Evolutionary conservation across 2,888 invertebrate species (phyloP), one percentile per base, ranked within the genome.

Genomic region (Euzophera pinguis): DNA sequence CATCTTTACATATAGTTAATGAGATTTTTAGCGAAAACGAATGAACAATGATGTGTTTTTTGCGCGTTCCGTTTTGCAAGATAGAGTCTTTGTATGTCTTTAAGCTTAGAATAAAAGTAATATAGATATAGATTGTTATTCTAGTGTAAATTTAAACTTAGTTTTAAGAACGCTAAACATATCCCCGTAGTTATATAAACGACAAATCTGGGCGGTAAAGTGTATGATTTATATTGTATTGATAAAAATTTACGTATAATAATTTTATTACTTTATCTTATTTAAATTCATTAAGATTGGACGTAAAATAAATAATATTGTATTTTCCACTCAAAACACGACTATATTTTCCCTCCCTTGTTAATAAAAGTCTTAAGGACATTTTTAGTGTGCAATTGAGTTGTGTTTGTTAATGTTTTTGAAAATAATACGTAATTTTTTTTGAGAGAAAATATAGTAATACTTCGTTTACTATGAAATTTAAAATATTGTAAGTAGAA

Each of bases 401-500:
- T 32, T 32, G 32, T 1, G 3, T 32, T 9, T n/a, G n/a, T n/a
- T n/a, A n/a, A n/a, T n/a, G n/a, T 32, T 32, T 32, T 32, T 32
- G 3, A 9, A 3, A 32, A 22, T 3, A 3, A 22, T 22, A 22
- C 22, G 22, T 22, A 22, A 22, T 22, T 22, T 22, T 22, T 22
- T 22, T 22, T 22, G 5, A 22, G 22, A 22, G 22, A 22, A 22
- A 22, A 22, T 22, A 22, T 22, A 22, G 22, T 22, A 2, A 22
- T 2, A 3, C 37, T 48, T 54, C 54, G 53, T 63, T 54, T 74
- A 71, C 65, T 55, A 78, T 74, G 74, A 71, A 69, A 75, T 76
- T 71, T 76, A 81, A 83, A 84, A 84, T 84, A 84, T 84, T 81
- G 81, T 65, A 55, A 66, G 70, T 70, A 78, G 73, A 82, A 80